phyloP scores from a whole-genome alignment of 2,888 invertebrate genomes.

The Cotesia congregata region DNA sequence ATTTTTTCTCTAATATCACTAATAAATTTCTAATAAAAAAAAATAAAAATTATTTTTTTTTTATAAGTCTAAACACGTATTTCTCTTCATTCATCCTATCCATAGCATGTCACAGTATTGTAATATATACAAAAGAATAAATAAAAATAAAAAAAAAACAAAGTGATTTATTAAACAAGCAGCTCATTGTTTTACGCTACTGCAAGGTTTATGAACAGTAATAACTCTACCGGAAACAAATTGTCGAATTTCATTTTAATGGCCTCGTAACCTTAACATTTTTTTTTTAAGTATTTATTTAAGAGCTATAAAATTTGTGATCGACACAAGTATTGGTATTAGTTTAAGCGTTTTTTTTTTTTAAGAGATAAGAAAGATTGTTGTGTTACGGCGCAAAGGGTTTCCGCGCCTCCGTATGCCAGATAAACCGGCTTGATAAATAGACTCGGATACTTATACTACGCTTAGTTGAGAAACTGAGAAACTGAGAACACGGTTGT shows the following conservation, averaged over 20 bases:
- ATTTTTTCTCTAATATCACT: too few species aligned
- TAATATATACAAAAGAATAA: neutral
- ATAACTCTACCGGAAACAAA: constrained; percentile 58
- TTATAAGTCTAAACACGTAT: neutral
- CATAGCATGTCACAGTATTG: neutral
- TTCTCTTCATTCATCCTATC: neutral
- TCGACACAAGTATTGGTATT: neutral
- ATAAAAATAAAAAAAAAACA: neutral
- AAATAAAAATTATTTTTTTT: neutral
- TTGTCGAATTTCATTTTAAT: constrained; percentile 41
- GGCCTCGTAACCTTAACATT: neutral
- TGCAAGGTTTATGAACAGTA: constrained; percentile 51
- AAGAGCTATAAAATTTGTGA: neutral
- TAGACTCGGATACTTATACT: constrained; percentile 35
- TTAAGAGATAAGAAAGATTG: neutral
- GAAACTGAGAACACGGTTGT: constrained; percentile 12
- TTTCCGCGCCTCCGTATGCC: constrained; percentile 39
- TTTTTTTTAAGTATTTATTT: neutral
- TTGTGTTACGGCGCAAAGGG: constrained; percentile 25
- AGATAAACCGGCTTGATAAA: constrained; percentile 44
- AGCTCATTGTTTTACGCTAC: constrained; percentile 27
- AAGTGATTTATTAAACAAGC: constrained; percentile 26
- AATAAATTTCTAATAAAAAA: too few species aligned
- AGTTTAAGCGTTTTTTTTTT: neutral
- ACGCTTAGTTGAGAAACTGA: neutral